Base-by-base conservation (phyloP, 2,888 invertebrate genomes). In the Sphaeridia pumilis region DNA sequence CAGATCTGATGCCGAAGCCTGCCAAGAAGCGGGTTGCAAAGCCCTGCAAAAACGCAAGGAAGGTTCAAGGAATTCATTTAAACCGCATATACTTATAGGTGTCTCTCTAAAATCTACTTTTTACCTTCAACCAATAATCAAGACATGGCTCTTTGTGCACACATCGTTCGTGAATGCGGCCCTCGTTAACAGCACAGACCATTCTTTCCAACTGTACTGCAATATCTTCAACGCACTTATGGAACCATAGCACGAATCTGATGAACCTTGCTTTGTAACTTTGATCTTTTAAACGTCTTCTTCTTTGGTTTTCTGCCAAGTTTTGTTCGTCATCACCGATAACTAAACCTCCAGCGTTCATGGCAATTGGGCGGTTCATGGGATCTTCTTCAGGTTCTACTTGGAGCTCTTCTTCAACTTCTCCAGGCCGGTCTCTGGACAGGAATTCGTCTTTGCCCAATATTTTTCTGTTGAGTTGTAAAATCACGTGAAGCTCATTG, bases 171-270 rank as follows among this genome's bases (percentile, higher is more conserved):
- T 64, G 64, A 4, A 56, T 58, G 45, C 60, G 56, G 7, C 63
- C 62, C 56, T 63, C 64, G 44, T 63, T 57, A 10, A 64, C 61
- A n/a, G 59, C 61, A 7, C 57, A 58, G 14, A 64, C 61, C 59
- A 64, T 61, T 49, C 60, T 22, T 47, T 63, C 64, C 38, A 64
- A 42, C 41, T 64, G 64, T 38, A 60, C 58, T 3, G 64, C 64
- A 45, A 64, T 64, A 45, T 64, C 64, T 54, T 64, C 64, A 1
- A 61, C 61, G 17, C 57, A 57, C 25, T 52, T 50, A 34, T 64
- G 63, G 58, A 64, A 61, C 64, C 64, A 64, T 21, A 64, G 49
- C 2, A 64, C 64, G 49, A 64, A 64, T 17, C 60, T 38, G 25
- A 64, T 56, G 41, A 64, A 61, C 35, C 64, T 34, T 2, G 59